Evolutionary conservation across 2,888 invertebrate species (phyloP), one percentile per base, ranked within the genome.

Genomic region (Cosmopolites sordidus): DNA sequence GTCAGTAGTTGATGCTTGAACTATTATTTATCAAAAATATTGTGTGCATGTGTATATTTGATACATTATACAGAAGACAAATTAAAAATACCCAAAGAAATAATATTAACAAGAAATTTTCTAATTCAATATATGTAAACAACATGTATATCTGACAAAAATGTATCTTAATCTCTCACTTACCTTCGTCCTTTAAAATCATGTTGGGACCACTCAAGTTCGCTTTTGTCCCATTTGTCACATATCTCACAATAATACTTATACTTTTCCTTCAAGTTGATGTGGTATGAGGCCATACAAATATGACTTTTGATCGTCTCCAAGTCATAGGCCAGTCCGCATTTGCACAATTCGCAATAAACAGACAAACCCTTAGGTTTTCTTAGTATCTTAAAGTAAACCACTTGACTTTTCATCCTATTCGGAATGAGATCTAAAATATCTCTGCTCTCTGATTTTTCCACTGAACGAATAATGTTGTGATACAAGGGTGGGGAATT

Each of bases 231-330:
- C 43, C 47, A 48, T 14, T 57, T 43, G 47, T 64, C 60, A 46
- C 71, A 72, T 56, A 70, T 64, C 51, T 70, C 71, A 45, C 71
- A 72, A 53, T 55, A 68, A 58, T 60, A 71, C 14, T 48, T 60
- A 38, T 64, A 68, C n/a, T 56, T 60, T 2, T 44, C 11, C 17
- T 40, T 59, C 54, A 3, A 33, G 16, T 9, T 11, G 16, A 33
- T 61, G 60, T 1, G 11, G n/a, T 43, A 14, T n/a, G 43, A 43
- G 22, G 22, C 22, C 22, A 22, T 22, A 8, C 3, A 8, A 22
- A 22, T 22, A 48, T 69, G 69, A 5, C 59, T 53, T 43, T 47
- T 59, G 12, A 67, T 40, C 2, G 12, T 12, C 4, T 47, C 33
- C 6, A 60, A 12, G 22, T 40, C 16, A 30, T 58, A 54, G 1